A percentile compares a stretch with the other conserved stretches of the same genome.
phyloP scores from a whole-genome alignment of 1,140 invertebrate genomes.

The Phocides pigmalion region DNA sequence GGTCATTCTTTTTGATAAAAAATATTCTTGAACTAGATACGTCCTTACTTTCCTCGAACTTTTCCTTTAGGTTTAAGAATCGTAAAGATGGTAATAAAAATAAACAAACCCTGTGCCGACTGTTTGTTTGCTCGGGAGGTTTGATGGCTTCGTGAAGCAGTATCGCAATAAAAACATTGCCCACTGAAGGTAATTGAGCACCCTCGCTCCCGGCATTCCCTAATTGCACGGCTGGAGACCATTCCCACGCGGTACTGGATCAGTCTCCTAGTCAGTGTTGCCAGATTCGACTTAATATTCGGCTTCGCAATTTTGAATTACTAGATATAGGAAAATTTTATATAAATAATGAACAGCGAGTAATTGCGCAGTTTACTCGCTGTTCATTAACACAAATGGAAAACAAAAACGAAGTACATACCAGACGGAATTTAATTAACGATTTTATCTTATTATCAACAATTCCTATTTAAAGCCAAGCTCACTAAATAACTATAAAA shows the following conservation, averaged over 20 bases:
- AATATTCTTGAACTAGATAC: not conserved
- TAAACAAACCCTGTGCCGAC: constrained; percentile 13
- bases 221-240: constrained; percentile 65
- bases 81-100: constrained; percentile 35
- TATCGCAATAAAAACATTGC: constrained; percentile 69
- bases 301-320: too few relatives aligned
- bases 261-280: constrained; percentile 39
- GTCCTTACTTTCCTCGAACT: constrained; percentile 3
- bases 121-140: constrained; percentile 39
- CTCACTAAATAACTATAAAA: too few relatives aligned
- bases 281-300: constrained; percentile 15
- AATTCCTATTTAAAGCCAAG: too few relatives aligned
- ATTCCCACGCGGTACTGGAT: constrained; percentile 68
- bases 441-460: too few relatives aligned
- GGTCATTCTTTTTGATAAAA: too few relatives aligned
- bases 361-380: too few relatives aligned
- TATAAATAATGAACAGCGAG: too few relatives aligned
- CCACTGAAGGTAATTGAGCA: constrained; percentile 66
- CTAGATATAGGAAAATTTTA: not conserved
- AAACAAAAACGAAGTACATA: not conserved
- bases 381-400: too few relatives aligned
- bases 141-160: constrained; percentile 56
- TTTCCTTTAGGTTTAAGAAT: constrained; percentile 3
- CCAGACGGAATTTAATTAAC: not conserved
- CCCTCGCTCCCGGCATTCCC: constrained; percentile 63